A percentile compares a stretch with the other conserved stretches of the same genome.
These are phyloP conservation scores for Pasiphila rectangulata DNA, from an alignment of 2,888 invertebrate species.

Conservation along the genomic window DNA sequence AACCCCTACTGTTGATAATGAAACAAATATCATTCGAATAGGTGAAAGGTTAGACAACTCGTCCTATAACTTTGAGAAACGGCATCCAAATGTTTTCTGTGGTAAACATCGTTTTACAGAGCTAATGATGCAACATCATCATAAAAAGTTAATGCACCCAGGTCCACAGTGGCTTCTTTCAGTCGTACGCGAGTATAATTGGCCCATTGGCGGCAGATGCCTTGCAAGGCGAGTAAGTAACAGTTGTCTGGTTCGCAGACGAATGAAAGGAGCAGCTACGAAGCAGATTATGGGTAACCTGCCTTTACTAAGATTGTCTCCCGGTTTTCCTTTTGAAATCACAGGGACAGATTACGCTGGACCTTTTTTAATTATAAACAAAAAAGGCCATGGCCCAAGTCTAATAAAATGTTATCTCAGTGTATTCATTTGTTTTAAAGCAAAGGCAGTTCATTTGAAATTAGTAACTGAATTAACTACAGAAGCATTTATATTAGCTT, in stretches of 20 bases:
- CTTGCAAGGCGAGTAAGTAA: neutral
- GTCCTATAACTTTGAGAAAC: neutral
- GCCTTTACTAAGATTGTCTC: neutral
- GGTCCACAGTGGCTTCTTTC: conserved; percentile 9
- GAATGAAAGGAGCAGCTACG: conserved; percentile 9
- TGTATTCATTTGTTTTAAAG: too few species aligned
- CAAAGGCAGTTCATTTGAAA: conserved; percentile 7
- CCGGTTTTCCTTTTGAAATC: too few species aligned
- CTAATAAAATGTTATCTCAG: neutral
- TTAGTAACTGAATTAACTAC: neutral
- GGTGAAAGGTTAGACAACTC: conserved; percentile 2
- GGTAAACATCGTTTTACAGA: conserved; percentile 1
- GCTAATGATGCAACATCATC: conserved; percentile 6
- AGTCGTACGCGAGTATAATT: conserved; percentile 4
- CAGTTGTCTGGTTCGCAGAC: conserved; percentile 1
- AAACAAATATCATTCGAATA: neutral
- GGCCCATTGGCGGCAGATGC: conserved; percentile 8
- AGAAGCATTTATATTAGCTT: conserved; percentile 4
- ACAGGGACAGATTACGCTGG: neutral
- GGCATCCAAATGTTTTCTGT: neutral
- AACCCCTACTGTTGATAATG: conserved; percentile 1
- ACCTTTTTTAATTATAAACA: too few species aligned
- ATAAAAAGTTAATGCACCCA: conserved; percentile 9
- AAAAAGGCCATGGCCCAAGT: too few species aligned
- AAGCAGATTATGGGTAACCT: conserved; percentile 13